Percentiles rank a stretch among this genome's conserved stretches.
These are phyloP conservation scores for Linepithema humile DNA, from an alignment of 1,140 invertebrate species.

Conservation along the genomic window DNA sequence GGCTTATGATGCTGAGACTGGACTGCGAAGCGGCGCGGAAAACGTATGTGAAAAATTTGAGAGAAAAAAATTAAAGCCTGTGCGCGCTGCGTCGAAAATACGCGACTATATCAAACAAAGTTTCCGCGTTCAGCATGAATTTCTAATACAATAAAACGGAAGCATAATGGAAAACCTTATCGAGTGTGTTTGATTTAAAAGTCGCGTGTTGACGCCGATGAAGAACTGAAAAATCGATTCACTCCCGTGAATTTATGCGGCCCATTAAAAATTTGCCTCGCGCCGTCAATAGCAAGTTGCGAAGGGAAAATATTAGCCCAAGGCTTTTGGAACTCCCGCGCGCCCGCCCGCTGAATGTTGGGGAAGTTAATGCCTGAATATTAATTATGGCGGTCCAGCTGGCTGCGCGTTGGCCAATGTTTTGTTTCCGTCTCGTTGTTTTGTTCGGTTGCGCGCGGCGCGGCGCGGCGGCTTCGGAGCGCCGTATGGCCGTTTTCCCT, in stretches of 20 bases:
- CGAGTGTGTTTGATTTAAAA: neutral
- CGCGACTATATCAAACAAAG: neutral
- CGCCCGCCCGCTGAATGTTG: constrained; percentile 30
- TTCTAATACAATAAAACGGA: neutral
- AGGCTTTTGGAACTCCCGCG: constrained; percentile 40
- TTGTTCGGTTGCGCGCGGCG: constrained; percentile 54
- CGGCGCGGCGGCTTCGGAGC: neutral
- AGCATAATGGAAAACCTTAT: neutral
- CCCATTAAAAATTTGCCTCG: constrained; percentile 46
- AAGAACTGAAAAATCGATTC: constrained; percentile 4
- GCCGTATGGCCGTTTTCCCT: constrained; percentile 49
- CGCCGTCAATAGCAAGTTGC: constrained; percentile 48
- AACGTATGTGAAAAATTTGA: neutral
- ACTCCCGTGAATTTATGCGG: neutral
- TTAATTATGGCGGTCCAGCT: constrained; percentile 76
- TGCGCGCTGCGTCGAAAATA: neutral
- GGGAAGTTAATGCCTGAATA: constrained; percentile 76
- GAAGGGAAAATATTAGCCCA: constrained; percentile 51
- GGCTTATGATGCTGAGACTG: constrained; percentile 29
- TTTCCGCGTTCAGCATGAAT: neutral
- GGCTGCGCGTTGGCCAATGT: constrained; percentile 67
- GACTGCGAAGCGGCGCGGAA: constrained; percentile 26
- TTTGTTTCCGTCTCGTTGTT: constrained; percentile 73
- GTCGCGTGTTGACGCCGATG: too few species aligned
- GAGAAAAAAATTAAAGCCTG: neutral